Conservation (phyloP, 2,113 vertebrate species). For the Girardinichthys multiradiatus region DNA sequence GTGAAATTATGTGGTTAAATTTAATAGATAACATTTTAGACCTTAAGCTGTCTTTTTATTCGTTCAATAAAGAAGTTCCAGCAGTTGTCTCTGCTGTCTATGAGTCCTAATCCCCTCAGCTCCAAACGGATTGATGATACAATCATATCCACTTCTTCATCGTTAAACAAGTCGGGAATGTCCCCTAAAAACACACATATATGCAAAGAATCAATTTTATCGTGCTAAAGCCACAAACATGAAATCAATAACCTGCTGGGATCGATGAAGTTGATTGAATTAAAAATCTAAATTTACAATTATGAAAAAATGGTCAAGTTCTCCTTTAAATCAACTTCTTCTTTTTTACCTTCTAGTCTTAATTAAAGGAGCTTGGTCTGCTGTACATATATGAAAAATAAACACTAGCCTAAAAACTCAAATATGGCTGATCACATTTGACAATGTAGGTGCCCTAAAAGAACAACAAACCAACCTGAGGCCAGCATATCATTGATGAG, state of each 20-base stretch:
- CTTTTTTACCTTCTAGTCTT: no score
- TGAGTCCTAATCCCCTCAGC: slow-evolving; percentile 74
- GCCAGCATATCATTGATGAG: slow-evolving; percentile 81
- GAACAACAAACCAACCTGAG: slow-evolving; percentile 67
- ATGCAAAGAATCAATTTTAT: background rate
- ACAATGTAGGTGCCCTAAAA: no score
- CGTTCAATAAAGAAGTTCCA: slow-evolving; percentile 84
- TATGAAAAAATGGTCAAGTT: no score
- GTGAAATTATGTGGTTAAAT: background rate
- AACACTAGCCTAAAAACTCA: no score
- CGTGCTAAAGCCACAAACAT: no score
- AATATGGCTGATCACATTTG: no score
- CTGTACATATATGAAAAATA: no score
- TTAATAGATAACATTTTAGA: slow-evolving; percentile 36
- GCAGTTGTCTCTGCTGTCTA: slow-evolving; percentile 81
- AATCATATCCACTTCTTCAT: slow-evolving; percentile 78
- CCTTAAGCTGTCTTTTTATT: slow-evolving; percentile 83
- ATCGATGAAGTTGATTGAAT: no score
- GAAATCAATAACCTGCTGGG: no score
- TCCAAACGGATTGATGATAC: slow-evolving; percentile 80
- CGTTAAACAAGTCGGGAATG: slow-evolving; percentile 80
- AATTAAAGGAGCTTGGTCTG: no score
- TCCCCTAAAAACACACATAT: slow-evolving; percentile 64
- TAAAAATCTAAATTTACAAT: no score
- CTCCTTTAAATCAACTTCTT: no score